These are phyloP conservation scores for Calliopum simillimum DNA, from an alignment of 2,888 invertebrate species.

Conservation along the genomic window DNA sequence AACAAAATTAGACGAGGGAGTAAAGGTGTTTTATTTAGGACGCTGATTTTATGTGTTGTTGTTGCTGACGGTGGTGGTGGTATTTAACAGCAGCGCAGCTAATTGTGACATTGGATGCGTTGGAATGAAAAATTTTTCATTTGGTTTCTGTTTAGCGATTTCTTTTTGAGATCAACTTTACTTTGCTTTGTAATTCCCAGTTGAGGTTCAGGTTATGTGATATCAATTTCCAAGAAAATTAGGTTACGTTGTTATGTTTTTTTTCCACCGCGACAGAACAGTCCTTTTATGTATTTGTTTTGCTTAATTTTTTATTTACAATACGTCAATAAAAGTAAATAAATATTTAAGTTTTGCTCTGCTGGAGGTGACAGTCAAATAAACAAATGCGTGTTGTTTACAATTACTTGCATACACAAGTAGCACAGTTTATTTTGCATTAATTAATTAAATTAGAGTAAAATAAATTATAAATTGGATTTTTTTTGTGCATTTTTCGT, in stretches of 20 bases:
- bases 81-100: neutral
- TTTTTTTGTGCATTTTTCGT: constrained; percentile 19
- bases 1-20: neutral
- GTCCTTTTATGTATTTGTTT: constrained; percentile 20
- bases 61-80: neutral
- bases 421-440: neutral
- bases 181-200: no score
- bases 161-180: no score
- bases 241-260: constrained; percentile 5
- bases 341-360: no score
- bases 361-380: neutral
- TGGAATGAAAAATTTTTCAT: constrained; percentile 15
- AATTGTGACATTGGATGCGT: constrained; percentile 25
- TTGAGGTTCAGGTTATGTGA: constrained; percentile 14
- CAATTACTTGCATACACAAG: neutral
- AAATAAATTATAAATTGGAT: neutral
- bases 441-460: constrained; percentile 10
- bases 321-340: no score
- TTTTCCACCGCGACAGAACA: constrained; percentile 1
- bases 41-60: neutral
- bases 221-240: constrained; percentile 38
- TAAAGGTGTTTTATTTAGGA: neutral
- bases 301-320: no score
- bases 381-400: neutral
- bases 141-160: neutral